Evolutionary conservation across 30 jellyfish, hydroid and myxozoan genomes (phyloP), one percentile per base, ranked within the genome.

Genomic region (Morbakka virulenta): DNA sequence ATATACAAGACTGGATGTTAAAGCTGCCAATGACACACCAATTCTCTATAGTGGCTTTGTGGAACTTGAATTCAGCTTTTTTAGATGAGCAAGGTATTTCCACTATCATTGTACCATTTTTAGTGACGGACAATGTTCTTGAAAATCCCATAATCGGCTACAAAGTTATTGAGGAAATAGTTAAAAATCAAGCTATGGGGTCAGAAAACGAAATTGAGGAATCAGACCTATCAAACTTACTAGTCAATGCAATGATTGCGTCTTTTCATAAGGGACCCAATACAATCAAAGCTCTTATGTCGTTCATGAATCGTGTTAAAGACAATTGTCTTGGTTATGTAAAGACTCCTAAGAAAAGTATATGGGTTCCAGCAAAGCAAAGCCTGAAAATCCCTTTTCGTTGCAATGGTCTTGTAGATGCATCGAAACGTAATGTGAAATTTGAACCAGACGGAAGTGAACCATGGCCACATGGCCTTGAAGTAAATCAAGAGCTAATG

Each of bases 331-430:
- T 74, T 9, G 86, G 74, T 27, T 25, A 35, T 33, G 69, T 74
- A 74, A 74, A 74, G 24, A 29, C 86, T 14, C 86, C 86, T 33
- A 74, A 52, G 69, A 23, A 51, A 32, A 57, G 35, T 32, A 52
- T 74, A n/a, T 29, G 74, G 74, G 36, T 74, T 29, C 76, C 31
- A 30, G 76, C 86, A 74, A 74, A 74, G 52, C 77, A 74, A 52
- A 51, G 47, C 27, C 34, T 74, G 28, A 74, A 74, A 74, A 66
- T 74, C 35, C 23, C 76, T n/a, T 74, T 74, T 35, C 74, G 69
- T 35, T 30, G 74, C n/a, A 53, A 50, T 57, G 53, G 70, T 28
- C 48, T 29, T 20, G 52, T 62, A 50, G 34, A 35, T 32, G 32
- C 28, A 51, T 27, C 24, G 51, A 62, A 74, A 57, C 53, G 76